Conservation (phyloP, 2,797 vertebrate species). For the Mionectes olivaceus region DNA sequence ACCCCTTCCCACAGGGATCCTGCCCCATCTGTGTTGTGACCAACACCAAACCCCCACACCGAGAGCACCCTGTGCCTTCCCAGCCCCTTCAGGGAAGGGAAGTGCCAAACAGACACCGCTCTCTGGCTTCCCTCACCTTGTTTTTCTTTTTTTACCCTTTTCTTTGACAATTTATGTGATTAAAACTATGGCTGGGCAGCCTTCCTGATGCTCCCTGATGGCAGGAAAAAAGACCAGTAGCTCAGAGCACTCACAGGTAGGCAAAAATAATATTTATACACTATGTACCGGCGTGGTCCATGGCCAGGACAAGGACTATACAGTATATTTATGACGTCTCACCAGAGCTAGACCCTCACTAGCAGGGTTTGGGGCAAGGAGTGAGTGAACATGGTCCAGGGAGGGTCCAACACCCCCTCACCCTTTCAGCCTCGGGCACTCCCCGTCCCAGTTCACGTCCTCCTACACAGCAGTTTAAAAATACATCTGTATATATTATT, state of each 20-base stretch:
- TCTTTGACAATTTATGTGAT: not conserved
- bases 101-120: not conserved
- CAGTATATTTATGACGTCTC: constrained; percentile 30
- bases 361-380: not conserved
- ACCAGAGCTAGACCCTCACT: constrained; percentile 19
- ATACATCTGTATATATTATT: constrained; percentile 72
- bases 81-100: not conserved
- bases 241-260: constrained; percentile 41
- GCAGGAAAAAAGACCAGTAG: not conserved
- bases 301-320: constrained; percentile 56
- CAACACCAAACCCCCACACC: not conserved
- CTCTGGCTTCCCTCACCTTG: not conserved
- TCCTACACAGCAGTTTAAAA: constrained; percentile 63
- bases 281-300: constrained; percentile 30
- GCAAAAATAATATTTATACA: constrained; percentile 66
- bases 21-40: not conserved
- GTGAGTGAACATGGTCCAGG: not conserved
- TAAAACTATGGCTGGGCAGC: not conserved
- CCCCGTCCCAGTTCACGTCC: constrained; percentile 43
- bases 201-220: not conserved
- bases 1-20: not conserved
- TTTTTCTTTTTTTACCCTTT: rapidly evolving
- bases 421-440: not conserved
- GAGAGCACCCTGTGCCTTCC: not conserved
- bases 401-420: not conserved